These are phyloP conservation scores for Sarcophaga carnaria DNA, from an alignment of 2,888 invertebrate species.

Conservation along the genomic window DNA sequence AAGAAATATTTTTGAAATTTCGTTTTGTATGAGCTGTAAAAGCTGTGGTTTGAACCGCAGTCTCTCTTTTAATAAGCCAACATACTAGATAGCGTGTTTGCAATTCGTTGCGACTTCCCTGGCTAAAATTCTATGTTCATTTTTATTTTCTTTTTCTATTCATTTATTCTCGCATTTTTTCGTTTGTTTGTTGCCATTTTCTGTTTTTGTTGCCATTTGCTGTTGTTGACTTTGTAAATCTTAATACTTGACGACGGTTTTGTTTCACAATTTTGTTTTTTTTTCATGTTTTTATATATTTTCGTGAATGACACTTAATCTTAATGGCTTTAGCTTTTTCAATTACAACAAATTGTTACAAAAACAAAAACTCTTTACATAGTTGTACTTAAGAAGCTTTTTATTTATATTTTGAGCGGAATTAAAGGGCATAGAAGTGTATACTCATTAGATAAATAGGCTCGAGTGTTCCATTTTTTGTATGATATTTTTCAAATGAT, in stretches of 20 bases:
- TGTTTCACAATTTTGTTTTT: not conserved
- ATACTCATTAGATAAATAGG: not conserved
- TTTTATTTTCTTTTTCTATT: not conserved
- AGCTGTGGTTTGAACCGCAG: no score
- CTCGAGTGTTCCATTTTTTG: not conserved
- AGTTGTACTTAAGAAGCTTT: conserved; percentile 42
- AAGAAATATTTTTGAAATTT: no score
- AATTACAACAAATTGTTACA: conserved; percentile 1
- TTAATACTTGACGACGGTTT: conserved; percentile 52
- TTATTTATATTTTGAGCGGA: conserved; percentile 32
- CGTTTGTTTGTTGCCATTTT: conserved; percentile 5
- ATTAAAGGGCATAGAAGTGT: not conserved
- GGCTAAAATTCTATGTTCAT: not conserved
- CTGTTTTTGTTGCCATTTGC: conserved; percentile 12
- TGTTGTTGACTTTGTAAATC: conserved; percentile 46
- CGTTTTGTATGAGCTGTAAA: no score
- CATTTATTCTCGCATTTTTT: not conserved
- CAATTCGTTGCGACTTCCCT: not conserved
- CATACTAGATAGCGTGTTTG: no score
- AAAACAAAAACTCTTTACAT: conserved; percentile 6
- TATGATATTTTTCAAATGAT: not conserved
- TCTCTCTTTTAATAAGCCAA: no score
- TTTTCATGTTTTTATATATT: not conserved
- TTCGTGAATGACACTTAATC: conserved; percentile 58
- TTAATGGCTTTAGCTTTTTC: conserved; percentile 44